A percentile compares a stretch with the other conserved stretches of the same genome.
Conservation (phyloP, 2,888 invertebrate genomes). For the Drosophila atripex region DNA sequence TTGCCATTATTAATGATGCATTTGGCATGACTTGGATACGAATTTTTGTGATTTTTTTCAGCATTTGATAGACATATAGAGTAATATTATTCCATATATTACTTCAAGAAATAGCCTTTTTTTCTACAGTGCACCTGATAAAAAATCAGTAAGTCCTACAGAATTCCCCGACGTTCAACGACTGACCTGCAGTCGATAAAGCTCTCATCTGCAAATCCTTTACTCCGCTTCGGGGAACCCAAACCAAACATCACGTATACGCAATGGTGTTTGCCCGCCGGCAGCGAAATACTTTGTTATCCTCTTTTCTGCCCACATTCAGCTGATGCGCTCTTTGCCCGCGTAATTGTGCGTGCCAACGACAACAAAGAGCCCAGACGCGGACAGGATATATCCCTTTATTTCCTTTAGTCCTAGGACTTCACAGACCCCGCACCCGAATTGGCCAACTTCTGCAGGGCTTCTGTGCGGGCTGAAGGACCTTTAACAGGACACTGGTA, state of each 20-base stretch:
- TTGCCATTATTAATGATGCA: slow-evolving; percentile 50
- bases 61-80: background rate
- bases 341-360: slow-evolving; percentile 45
- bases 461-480: slow-evolving; percentile 6
- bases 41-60: background rate
- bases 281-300: slow-evolving; percentile 12
- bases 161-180: slow-evolving; percentile 8
- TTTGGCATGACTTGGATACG: slow-evolving; percentile 35
- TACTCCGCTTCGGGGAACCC: slow-evolving; percentile 18
- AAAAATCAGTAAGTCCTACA: slow-evolving; percentile 14
- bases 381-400: slow-evolving; percentile 12
- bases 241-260: slow-evolving; percentile 46
- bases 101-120: no score
- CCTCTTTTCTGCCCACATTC: slow-evolving; percentile 1
- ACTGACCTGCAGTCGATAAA: slow-evolving; percentile 30
- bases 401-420: background rate
- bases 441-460: slow-evolving; percentile 22
- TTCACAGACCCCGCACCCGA: slow-evolving; percentile 3
- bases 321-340: slow-evolving; percentile 28
- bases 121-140: background rate
- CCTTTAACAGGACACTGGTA: slow-evolving; percentile 35
- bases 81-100: no score
- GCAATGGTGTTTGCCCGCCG: slow-evolving; percentile 23
- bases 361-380: slow-evolving; percentile 31
- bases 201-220: slow-evolving; percentile 33